Conservation (phyloP, 2,113 vertebrate species). For the Salvelinus namaycush region DNA sequence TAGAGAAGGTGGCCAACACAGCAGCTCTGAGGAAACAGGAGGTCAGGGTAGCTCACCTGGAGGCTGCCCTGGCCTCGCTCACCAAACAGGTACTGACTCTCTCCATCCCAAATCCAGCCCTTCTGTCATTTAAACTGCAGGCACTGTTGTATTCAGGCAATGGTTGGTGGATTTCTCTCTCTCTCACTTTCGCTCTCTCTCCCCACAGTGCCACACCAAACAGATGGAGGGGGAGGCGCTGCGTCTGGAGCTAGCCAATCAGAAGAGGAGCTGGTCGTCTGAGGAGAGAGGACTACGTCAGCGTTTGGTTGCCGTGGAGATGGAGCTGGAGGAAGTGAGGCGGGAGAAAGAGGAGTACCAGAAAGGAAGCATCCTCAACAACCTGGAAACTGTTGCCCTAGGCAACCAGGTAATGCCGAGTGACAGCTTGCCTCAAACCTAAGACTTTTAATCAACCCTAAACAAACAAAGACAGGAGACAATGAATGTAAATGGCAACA, state of each 20-base stretch:
- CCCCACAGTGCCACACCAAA: constrained; percentile 52
- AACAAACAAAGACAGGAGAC: neutral
- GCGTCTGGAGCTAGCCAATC: constrained; percentile 48
- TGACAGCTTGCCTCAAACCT: neutral
- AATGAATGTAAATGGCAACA: neutral
- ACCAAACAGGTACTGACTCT: constrained; percentile 71
- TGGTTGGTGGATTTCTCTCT: neutral
- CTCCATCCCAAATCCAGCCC: neutral
- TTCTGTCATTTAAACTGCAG: too few species aligned
- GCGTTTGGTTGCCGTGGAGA: constrained; percentile 56
- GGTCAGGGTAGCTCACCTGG: constrained; percentile 51
- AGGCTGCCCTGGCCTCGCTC: constrained; percentile 52
- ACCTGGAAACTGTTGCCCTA: constrained; percentile 39
- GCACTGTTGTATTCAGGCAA: too few species aligned
- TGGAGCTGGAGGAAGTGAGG: constrained; percentile 44
- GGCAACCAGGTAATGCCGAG: constrained; percentile 59
- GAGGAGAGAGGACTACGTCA: constrained; percentile 60
- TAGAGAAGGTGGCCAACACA: constrained; percentile 37
- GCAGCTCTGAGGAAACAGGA: constrained; percentile 53
- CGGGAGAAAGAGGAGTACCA: constrained; percentile 52
- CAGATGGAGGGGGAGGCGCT: constrained; percentile 49
- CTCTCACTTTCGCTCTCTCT: neutral
- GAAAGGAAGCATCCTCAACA: constrained; percentile 33
- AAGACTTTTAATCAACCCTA: neutral
- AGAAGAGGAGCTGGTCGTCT: constrained; percentile 51